Evolutionary conservation across 2,888 invertebrate genomes (phyloP), one percentile per base, ranked within the genome.

Genomic region (Salticus scenicus): DNA sequence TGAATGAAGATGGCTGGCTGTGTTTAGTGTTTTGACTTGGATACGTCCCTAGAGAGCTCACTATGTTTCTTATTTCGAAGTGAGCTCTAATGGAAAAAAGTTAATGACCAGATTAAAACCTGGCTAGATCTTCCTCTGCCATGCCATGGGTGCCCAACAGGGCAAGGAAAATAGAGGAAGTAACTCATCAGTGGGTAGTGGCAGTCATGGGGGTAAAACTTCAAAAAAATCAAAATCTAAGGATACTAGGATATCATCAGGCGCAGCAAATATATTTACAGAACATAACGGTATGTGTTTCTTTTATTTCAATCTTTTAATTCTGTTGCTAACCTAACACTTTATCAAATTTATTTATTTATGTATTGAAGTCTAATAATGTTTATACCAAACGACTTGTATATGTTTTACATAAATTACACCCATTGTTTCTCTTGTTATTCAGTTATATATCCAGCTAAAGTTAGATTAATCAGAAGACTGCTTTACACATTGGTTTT

Each of bases 131-230:
- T 64, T 71, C 75, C 70, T 79, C 78, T 67, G 76, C 77, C 64
- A 63, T 77, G 85, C 81, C 79, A 97, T 97, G 97, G 97, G 97
- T 92, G 96, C 96, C 91, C 97, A 97, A 94, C 97, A 96, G 93
- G 96, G 95, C 92, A 97, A 97, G 93, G 97, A 97, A 93, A 89
- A 87, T 78, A 85, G 88, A 66, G 85, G 88, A 75, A 81, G 88
- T 69, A 84, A 88, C 37, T 82, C 87, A 63, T 87, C 88, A 69
- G 90, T 88, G 88, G 89, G 88, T 88, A 87, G 88, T 78, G 87
- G 88, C 71, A 82, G 82, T 82, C 87, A 83, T 79, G 83, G 87
- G 78, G 83, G 80, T 66, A 87, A 87, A 80, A 71, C 87, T 71
- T 70, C 80, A 30, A 88, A 88, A 80, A 87, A 86, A 75, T 84